These are phyloP conservation scores for Cosmia pyralina DNA, from an alignment of 2,888 invertebrate species.

Conservation along the genomic window DNA sequence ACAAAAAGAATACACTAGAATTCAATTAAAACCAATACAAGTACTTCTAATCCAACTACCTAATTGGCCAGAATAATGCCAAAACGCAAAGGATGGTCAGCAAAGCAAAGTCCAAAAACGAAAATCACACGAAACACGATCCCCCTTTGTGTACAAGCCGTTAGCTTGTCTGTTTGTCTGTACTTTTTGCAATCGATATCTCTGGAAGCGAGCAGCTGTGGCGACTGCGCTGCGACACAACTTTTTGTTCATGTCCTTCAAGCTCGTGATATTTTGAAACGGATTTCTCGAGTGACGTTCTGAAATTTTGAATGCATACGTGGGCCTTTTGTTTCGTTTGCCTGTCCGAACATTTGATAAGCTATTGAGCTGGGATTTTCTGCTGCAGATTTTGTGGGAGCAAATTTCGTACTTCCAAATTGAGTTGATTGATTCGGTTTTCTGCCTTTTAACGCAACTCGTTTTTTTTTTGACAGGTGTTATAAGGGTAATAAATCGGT, in stretches of 20 bases:
- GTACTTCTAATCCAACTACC: slow-evolving; percentile 45
- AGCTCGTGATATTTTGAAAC: slow-evolving; percentile 71
- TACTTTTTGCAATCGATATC: slow-evolving; percentile 87
- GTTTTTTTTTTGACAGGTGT: slow-evolving; percentile 19
- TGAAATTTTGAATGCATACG: slow-evolving; percentile 44
- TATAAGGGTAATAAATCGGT: slow-evolving; percentile 10
- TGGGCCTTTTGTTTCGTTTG: slow-evolving; percentile 32
- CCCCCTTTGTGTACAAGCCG: slow-evolving; percentile 74
- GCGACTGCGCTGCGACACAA: slow-evolving; percentile 55
- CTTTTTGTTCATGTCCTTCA: slow-evolving; percentile 71
- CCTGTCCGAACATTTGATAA: slow-evolving; percentile 35
- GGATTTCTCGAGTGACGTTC: slow-evolving; percentile 60
- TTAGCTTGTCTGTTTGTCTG: slow-evolving; percentile 78
- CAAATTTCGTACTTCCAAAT: neutral
- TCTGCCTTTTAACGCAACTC: neutral
- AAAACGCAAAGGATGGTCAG: slow-evolving; percentile 51
- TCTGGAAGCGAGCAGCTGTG: slow-evolving; percentile 86
- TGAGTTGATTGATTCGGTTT: slow-evolving; percentile 26
- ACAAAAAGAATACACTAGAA: slow-evolving; percentile 32
- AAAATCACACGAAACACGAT: slow-evolving; percentile 60
- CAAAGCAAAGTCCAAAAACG: slow-evolving; percentile 47
- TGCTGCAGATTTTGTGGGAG: neutral
- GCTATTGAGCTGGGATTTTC: slow-evolving; percentile 26
- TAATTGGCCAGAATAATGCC: slow-evolving; percentile 55
- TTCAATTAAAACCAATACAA: slow-evolving; percentile 54